Evolutionary conservation across 2,797 vertebrate genomes (phyloP), one percentile per base, ranked within the genome.

Genomic region (Spinus pinus): DNA sequence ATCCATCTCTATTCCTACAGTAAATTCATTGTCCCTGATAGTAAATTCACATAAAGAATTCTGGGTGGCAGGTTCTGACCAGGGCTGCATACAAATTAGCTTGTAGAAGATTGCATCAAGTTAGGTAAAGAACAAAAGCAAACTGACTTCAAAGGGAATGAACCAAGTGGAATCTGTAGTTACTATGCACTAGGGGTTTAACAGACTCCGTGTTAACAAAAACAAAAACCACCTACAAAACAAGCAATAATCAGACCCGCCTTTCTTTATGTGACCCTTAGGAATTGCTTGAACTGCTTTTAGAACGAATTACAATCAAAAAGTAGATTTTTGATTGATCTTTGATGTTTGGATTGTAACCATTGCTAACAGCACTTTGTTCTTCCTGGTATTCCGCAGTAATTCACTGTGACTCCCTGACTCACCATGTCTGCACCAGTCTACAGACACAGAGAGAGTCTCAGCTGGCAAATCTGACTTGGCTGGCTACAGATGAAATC

Each of bases 61-160:
- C 98, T 99, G 98, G 98, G 98, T 99, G 98, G 98, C 96, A 91
- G 93, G 78, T 94, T 93, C 94, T 95, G 98, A 94, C 94, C 86
- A 94, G 95, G 92, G 97, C 97, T 97, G 98, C 98, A 98, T 98
- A 99, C 98, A 98, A 98, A 99, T 98, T 95, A 98, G 98, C 92
- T 96, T 97, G 96, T 96, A 39, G 91, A 97, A 98, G 98, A 98
- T 97, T 94, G 95, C 96, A 93, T 98, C 94, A 96, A 97, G 97
- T 98, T 98, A 98, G 98, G 98, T 98, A 98, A 98, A 98, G 98
- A 98, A 99, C 98, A 99, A 99, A 98, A 98, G 97, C 97, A 97
- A 97, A 97, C 96, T 80, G 96, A 98, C 98, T 98, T 99, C 98
- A 99, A 99, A 98, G 97, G 41, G 51, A 87, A 39, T 10, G 56